A percentile compares a stretch with the other conserved stretches of the same genome.
Conservation (phyloP, 1,140 invertebrate genomes). For the Drosophila guanche region DNA sequence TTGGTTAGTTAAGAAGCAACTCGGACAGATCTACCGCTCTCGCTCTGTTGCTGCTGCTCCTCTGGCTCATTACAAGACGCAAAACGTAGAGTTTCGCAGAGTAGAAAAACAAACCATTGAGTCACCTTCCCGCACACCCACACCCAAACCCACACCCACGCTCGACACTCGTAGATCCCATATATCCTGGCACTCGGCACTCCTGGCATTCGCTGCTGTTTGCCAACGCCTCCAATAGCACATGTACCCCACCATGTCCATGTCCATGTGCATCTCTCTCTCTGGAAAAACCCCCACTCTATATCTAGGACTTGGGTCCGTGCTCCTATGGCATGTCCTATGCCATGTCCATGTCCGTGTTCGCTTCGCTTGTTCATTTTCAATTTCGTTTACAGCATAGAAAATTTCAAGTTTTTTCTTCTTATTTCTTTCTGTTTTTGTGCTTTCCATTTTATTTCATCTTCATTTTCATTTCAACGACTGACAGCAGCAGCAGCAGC, state of each 20-base stretch:
- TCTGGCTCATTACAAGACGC: conserved; percentile 40
- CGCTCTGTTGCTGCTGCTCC: not conserved
- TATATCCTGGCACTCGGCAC: conserved; percentile 38
- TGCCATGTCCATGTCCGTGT: conserved; percentile 47
- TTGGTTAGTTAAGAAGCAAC: conserved; percentile 50
- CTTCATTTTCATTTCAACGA: conserved; percentile 61
- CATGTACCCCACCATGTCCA: conserved; percentile 11
- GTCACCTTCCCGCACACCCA: conserved; percentile 12
- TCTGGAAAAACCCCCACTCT: not conserved
- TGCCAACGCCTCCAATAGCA: conserved; percentile 29
- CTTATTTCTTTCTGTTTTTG: conserved; percentile 12
- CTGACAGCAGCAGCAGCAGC: conserved; percentile 19
- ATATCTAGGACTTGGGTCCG: too few species aligned
- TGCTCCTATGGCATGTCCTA: too few species aligned
- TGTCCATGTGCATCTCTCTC: conserved; percentile 4
- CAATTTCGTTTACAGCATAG: conserved; percentile 64
- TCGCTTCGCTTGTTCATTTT: conserved; percentile 63
- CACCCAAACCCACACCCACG: not conserved
- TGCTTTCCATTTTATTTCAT: conserved; percentile 67
- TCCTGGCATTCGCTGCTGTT: conserved; percentile 28
- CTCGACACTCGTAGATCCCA: conserved; percentile 2
- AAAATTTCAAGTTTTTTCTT: conserved; percentile 32
- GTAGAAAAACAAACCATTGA: conserved; percentile 32
- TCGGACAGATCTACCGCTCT: conserved; percentile 12
- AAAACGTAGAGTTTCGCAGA: conserved; percentile 11